Evolutionary conservation across 1,140 invertebrate genomes (phyloP).

Genomic region (Aphaenogaster floridana): DNA sequence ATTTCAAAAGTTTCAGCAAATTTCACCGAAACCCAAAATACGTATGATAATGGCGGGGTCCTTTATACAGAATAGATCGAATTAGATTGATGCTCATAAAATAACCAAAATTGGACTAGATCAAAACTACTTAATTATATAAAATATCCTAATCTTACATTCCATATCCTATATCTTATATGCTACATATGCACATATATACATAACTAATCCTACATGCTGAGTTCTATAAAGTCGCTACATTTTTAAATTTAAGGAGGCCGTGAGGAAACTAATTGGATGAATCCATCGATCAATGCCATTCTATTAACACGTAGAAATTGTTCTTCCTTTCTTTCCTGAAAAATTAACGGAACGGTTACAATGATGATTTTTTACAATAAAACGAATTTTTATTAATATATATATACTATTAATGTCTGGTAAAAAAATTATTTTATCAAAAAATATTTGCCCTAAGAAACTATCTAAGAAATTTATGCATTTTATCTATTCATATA

Average conservation of each 20-base stretch:
- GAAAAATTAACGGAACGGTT: too few relatives aligned
- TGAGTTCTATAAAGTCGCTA: neutral
- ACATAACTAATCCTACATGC: slow-evolving; percentile 4
- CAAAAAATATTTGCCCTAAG: too few relatives aligned
- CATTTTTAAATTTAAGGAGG: neutral
- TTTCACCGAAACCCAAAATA: too few relatives aligned
- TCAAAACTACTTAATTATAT: neutral
- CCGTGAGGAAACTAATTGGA: neutral
- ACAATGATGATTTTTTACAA: too few relatives aligned
- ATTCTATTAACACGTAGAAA: neutral
- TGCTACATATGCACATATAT: neutral
- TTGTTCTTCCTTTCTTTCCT: neutral
- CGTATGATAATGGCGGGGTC: too few relatives aligned
- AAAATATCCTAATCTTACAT: neutral
- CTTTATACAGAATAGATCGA: neutral
- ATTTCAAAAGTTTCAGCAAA: too few relatives aligned
- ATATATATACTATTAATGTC: too few relatives aligned
- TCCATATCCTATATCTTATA: neutral
- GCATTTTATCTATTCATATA: too few relatives aligned
- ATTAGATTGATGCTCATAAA: neutral
- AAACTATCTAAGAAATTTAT: too few relatives aligned
- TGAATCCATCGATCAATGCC: neutral
- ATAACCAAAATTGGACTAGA: neutral
- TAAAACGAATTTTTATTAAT: too few relatives aligned
- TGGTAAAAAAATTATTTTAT: too few relatives aligned